These are phyloP conservation scores for Diploptera punctata DNA, from an alignment of 2,888 invertebrate genomes.

Conservation along the genomic window DNA sequence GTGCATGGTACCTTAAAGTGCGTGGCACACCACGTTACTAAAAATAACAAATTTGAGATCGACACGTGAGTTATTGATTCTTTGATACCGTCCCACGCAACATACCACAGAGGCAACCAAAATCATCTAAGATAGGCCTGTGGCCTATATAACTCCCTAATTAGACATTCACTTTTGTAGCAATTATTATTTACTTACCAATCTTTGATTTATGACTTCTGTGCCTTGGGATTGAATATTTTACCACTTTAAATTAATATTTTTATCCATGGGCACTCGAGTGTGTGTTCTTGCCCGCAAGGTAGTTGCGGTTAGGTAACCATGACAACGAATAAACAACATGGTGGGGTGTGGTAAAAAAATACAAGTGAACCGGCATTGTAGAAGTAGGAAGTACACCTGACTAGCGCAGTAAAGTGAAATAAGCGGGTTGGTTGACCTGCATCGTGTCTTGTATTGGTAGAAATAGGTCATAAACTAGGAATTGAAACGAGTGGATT, in stretches of 20 bases:
- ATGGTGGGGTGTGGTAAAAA: background rate
- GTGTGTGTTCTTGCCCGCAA: background rate
- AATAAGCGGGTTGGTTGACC: background rate
- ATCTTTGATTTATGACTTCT: background rate
- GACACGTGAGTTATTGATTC: constrained; percentile 11
- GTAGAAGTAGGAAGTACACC: too few species aligned
- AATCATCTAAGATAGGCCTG: too few species aligned
- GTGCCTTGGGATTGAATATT: background rate
- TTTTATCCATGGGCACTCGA: background rate
- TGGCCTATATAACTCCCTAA: too few species aligned
- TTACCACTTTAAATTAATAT: too few species aligned
- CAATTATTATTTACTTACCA: background rate
- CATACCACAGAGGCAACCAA: background rate
- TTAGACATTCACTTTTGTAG: too few species aligned
- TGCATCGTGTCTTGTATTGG: too few species aligned
- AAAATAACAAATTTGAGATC: background rate
- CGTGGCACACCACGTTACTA: background rate
- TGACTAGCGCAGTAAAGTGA: too few species aligned
- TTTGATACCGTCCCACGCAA: background rate
- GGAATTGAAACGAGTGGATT: too few species aligned
- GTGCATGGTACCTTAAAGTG: background rate
- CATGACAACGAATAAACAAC: constrained; percentile 19
- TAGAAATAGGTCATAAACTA: too few species aligned
- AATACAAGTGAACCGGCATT: too few species aligned
- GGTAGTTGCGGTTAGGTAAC: background rate